Evolutionary conservation across 2,888 invertebrate species (phyloP).

Genomic region (Mythimna vitellina): DNA sequence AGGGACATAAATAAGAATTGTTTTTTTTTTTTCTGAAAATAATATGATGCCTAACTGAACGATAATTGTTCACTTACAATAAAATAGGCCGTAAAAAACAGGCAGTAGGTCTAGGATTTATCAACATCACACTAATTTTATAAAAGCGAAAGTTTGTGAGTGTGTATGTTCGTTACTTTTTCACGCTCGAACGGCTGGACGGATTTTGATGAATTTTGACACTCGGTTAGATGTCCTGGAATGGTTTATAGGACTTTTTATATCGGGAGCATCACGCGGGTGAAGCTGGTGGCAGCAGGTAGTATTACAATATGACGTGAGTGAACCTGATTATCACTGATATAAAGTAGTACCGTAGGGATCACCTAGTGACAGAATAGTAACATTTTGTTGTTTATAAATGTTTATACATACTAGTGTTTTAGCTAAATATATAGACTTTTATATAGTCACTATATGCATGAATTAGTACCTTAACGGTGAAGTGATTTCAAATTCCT

Average conservation of each 20-base stretch:
- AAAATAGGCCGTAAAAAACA: background rate
- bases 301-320: constrained; percentile 34
- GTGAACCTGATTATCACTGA: constrained; percentile 35
- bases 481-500: constrained; percentile 52
- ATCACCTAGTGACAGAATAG: constrained; percentile 68
- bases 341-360: constrained; percentile 70
- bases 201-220: too few relatives aligned
- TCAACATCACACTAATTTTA: background rate
- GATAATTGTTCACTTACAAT: background rate
- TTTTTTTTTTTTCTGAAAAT: too few relatives aligned
- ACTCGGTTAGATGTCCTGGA: too few relatives aligned
- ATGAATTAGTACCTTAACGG: constrained; percentile 58
- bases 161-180: too few relatives aligned
- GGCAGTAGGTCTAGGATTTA: background rate
- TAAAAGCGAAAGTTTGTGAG: too few relatives aligned
- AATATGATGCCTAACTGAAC: background rate
- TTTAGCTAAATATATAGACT: constrained; percentile 69
- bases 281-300: too few relatives aligned
- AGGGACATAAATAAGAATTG: background rate
- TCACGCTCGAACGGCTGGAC: too few relatives aligned
- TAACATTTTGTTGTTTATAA: constrained; percentile 73
- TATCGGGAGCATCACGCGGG: too few relatives aligned
- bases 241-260: too few relatives aligned
- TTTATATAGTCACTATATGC: constrained; percentile 73
- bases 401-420: constrained; percentile 71